A percentile compares a stretch with the other conserved stretches of the same genome.
Evolutionary conservation across 37 sponge, comb jelly and placozoan genomes (phyloP).

Genomic region (Aphrocallistes beatrix): DNA sequence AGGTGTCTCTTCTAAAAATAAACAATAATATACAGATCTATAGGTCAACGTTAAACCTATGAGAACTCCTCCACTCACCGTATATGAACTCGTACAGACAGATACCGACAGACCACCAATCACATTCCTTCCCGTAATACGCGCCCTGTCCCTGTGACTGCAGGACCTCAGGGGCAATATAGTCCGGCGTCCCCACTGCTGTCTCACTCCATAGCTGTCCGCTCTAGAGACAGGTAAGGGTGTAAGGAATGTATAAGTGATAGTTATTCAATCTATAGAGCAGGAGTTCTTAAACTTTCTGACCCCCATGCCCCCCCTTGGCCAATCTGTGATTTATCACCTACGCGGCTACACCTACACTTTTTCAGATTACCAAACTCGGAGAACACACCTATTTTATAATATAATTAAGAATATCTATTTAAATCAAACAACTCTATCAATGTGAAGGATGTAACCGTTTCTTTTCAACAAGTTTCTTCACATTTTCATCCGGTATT

Average conservation of each 20-base stretch:
- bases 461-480: too few relatives aligned
- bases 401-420: too few relatives aligned
- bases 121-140: constrained; percentile 88
- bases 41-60: neutral
- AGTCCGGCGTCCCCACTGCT: constrained; percentile 98
- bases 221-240: constrained; percentile 25
- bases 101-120: constrained; percentile 99
- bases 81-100: constrained; percentile 81
- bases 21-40: too few relatives aligned
- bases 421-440: too few relatives aligned
- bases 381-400: too few relatives aligned
- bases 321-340: too few relatives aligned
- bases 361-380: too few relatives aligned
- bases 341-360: too few relatives aligned
- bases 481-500: too few relatives aligned
- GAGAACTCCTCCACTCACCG: neutral
- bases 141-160: constrained; percentile 82
- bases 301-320: too few relatives aligned
- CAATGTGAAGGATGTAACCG: too few relatives aligned
- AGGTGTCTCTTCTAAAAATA: constrained; percentile 84
- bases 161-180: constrained; percentile 94
- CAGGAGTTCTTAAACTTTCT: too few relatives aligned
- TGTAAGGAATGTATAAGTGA: neutral
- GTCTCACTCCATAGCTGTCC: constrained; percentile 78
- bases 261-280: neutral